Evolutionary conservation across 2,888 invertebrate species (phyloP), one percentile per base, ranked within the genome.

Genomic region (Nomada fabriciana): DNA sequence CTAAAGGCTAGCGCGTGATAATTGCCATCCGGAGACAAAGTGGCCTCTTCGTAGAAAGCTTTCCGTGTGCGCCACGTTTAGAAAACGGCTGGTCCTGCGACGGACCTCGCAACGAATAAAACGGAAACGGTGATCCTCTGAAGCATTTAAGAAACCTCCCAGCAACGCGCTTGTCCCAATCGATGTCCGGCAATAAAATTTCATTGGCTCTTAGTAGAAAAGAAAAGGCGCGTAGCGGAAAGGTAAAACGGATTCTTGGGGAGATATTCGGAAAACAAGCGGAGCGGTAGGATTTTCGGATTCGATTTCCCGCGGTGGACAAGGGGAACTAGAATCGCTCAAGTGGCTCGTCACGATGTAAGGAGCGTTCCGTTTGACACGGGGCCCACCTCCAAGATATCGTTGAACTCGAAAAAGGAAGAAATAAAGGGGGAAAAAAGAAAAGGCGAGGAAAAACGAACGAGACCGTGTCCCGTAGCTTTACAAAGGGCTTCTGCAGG

Each of bases 221-320:
- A 4, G 47, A 1, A n/a, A 9, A 59, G 18, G 25, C 13, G 13
- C 0, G 15, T 13, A 5, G 63, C 5, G 36, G 7, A 9, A 13
- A 18, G 13, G n/a, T 3, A 15, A 36, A 13, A 23, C 50, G 36
- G 42, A 20, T 43, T 25, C 68, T 5, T 5, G 36, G 10, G 0
- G 23, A 13, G 7, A 20, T 15, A 53, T 13, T 11, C 18, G 59
- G 23, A 59, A 59, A 50, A 7, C 11, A 18, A 42, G 25, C 36
- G 50, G 23, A 0, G 43, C n/a, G 29, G 43, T 25, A n/a, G 68
- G 59, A 64, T 80, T 57, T 68, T 63, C 72, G 64, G 73, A 80
- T 72, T 78, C 63, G 80, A 80, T 81, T 81, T 69, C 64, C 70
- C 71, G 70, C 55, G 57, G 36, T 52, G 20, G 59, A 57, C 63